Conservation (phyloP, 2,797 vertebrate genomes). For the Hafferia zeledoni region DNA sequence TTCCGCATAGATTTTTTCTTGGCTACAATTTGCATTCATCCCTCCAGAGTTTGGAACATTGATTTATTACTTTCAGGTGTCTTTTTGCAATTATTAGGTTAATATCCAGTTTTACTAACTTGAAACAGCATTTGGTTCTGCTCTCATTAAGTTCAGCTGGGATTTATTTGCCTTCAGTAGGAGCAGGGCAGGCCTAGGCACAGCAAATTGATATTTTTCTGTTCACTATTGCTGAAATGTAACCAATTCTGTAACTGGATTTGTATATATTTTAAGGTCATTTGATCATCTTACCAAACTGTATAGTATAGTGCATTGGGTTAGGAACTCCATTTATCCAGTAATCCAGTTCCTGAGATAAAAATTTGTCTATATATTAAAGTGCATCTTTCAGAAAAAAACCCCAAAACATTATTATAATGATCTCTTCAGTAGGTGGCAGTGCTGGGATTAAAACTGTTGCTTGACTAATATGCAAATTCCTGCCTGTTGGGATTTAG, state of each 20-base stretch:
- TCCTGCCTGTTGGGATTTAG: constrained; percentile 56
- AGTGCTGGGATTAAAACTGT: constrained; percentile 75
- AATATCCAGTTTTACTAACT: not conserved
- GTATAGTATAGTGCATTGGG: not conserved
- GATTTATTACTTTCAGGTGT: not conserved
- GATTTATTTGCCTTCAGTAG: not conserved
- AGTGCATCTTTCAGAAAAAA: not conserved
- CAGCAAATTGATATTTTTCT: not conserved
- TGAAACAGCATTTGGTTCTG: not conserved
- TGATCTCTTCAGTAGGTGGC: constrained; percentile 78
- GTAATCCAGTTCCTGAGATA: constrained; percentile 2
- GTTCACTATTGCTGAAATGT: not conserved
- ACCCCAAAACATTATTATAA: not conserved
- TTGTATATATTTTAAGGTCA: constrained; percentile 11
- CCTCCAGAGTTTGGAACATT: not conserved
- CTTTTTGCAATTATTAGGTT: not conserved
- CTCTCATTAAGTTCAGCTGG: not conserved
- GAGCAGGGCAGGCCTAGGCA: not conserved
- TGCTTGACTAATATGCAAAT: constrained; percentile 73
- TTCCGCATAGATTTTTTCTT: not conserved
- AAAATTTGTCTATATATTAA: constrained; percentile 6
- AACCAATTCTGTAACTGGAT: not conserved
- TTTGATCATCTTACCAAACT: constrained; percentile 1
- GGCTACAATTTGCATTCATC: not conserved
- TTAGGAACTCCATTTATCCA: constrained; percentile 6